Evolutionary conservation across 1,140 invertebrate genomes (phyloP).

Genomic region (Dendrolimus punctatus): DNA sequence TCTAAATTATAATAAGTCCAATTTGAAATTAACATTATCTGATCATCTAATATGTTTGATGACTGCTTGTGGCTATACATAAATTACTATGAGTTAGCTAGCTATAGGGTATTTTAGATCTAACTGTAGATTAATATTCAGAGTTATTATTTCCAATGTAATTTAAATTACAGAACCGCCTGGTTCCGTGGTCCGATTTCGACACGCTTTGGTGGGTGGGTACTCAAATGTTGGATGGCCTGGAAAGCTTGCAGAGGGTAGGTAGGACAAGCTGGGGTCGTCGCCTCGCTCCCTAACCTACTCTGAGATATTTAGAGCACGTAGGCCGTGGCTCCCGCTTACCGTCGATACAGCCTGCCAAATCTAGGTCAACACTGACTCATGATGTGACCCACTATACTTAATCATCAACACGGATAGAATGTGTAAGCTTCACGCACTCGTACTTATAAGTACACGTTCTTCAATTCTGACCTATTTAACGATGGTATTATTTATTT

Average conservation of each 20-base stretch:
- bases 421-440: conserved; percentile 39
- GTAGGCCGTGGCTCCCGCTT: conserved; percentile 43
- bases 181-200: conserved; percentile 4
- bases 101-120: too few relatives aligned
- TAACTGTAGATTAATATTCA: background rate
- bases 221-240: conserved; percentile 23
- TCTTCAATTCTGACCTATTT: too few relatives aligned
- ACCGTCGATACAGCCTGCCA: conserved; percentile 46
- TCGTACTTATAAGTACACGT: conserved; percentile 9
- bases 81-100: too few relatives aligned
- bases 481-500: too few relatives aligned
- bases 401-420: conserved; percentile 58
- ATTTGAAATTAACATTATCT: too few relatives aligned
- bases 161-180: conserved; percentile 1
- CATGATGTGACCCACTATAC: conserved; percentile 36
- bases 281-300: conserved; percentile 65
- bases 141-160: background rate
- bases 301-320: conserved; percentile 61
- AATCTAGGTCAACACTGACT: conserved; percentile 62
- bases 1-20: too few relatives aligned
- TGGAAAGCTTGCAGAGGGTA: conserved; percentile 40
- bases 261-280: conserved; percentile 35
- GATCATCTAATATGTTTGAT: too few relatives aligned
- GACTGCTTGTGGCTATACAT: too few relatives aligned
- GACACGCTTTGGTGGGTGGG: conserved; percentile 5